Percentiles rank a stretch among this genome's conserved stretches.
phyloP scores from a whole-genome alignment of 2,888 invertebrate genomes.

The Eurytoma adleriae region DNA sequence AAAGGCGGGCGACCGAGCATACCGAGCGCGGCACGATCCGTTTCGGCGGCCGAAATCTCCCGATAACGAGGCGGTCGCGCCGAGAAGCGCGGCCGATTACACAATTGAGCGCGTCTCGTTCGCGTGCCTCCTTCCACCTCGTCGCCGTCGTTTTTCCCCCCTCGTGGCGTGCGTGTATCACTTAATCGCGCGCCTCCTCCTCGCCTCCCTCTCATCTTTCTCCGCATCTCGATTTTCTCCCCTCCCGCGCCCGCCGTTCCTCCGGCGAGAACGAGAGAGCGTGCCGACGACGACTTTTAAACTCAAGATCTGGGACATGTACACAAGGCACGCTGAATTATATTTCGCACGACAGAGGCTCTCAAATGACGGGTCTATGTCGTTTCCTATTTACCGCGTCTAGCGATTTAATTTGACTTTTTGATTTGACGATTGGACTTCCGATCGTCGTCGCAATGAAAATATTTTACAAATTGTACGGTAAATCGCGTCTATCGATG shows the following conservation, averaged over 20 bases:
- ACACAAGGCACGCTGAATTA: constrained; percentile 59
- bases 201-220: constrained; percentile 52
- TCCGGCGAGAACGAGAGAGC: constrained; percentile 35
- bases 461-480: background rate
- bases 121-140: constrained; percentile 26
- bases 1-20: background rate
- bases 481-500: too few relatives aligned
- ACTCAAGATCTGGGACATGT: constrained; percentile 58
- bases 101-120: constrained; percentile 16
- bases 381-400: constrained; percentile 28
- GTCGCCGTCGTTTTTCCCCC: background rate
- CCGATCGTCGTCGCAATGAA: background rate
- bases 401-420: background rate
- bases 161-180: background rate
- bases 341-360: constrained; percentile 56
- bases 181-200: constrained; percentile 43
- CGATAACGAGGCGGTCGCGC: background rate
- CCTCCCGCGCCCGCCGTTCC: constrained; percentile 9
- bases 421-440: background rate
- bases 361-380: constrained; percentile 41
- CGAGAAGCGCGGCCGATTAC: background rate
- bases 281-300: constrained; percentile 55
- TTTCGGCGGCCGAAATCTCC: background rate
- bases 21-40: background rate
- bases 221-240: constrained; percentile 48